Percentiles rank a stretch among this genome's conserved stretches.
phyloP scores from a whole-genome alignment of 2,113 vertebrate species.

The Oxyura jamaicensis region DNA sequence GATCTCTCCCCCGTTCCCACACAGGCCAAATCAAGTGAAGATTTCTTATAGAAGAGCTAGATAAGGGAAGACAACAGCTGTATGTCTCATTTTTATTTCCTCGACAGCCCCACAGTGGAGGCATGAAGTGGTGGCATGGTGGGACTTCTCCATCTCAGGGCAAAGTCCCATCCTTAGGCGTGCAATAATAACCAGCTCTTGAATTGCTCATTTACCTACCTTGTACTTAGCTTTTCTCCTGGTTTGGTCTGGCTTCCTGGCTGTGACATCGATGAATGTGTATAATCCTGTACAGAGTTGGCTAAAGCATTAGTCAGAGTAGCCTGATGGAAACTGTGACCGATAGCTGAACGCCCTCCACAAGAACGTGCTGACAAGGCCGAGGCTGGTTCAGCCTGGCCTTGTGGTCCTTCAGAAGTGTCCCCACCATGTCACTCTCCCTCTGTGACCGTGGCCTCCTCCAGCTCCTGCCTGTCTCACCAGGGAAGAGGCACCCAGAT shows the following conservation, averaged over 20 bases:
- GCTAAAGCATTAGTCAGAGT: not conserved
- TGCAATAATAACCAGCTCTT: not conserved
- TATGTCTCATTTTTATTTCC: not conserved
- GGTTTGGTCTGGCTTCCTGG: not conserved
- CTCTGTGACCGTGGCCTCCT: not conserved
- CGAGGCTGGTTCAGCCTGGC: not conserved
- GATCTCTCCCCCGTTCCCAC: not conserved
- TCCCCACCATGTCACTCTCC: not conserved
- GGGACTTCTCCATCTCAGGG: not conserved
- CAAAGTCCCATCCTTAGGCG: not conserved
- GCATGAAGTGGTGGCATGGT: rapidly evolving
- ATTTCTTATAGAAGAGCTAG: not conserved
- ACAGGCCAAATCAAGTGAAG: not conserved
- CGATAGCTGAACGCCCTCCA: not conserved
- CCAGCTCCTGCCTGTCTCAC: not conserved
- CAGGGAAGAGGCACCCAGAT: not conserved
- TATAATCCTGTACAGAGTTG: not conserved
- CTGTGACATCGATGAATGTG: not conserved
- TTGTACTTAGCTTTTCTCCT: not conserved
- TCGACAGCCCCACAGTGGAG: not conserved
- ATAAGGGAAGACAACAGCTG: not conserved
- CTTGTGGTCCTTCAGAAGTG: not conserved
- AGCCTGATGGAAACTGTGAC: not conserved
- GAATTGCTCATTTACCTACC: not conserved
- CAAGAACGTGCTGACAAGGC: not conserved